Percentiles rank a stretch among this genome's conserved stretches.
Evolutionary conservation across 2,888 invertebrate species (phyloP).

Genomic region (Drosophila fungiperda): DNA sequence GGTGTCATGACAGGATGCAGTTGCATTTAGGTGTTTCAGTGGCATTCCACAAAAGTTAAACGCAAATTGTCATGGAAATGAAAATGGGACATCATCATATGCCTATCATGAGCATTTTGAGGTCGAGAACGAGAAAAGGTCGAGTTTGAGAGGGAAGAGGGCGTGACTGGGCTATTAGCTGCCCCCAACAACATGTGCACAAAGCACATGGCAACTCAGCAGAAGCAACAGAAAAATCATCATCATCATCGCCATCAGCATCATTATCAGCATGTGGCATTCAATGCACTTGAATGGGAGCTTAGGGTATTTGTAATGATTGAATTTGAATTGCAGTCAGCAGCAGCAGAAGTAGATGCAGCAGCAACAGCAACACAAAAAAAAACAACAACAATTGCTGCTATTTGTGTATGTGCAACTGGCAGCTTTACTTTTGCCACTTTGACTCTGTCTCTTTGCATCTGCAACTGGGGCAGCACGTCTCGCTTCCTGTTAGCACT

Average conservation of each 20-base stretch:
- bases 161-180: constrained; percentile 54
- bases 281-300: constrained; percentile 58
- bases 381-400: constrained; percentile 18
- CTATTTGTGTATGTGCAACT: constrained; percentile 46
- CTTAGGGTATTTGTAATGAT: constrained; percentile 73
- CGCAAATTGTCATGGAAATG: constrained; percentile 39
- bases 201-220: constrained; percentile 42
- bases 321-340: constrained; percentile 73
- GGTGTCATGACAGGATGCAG: constrained; percentile 16
- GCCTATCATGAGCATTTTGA: constrained; percentile 17
- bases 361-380: neutral
- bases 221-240: constrained; percentile 25
- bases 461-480: neutral
- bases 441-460: neutral
- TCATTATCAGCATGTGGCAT: constrained; percentile 16
- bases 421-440: constrained; percentile 33
- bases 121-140: constrained; percentile 11
- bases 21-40: constrained; percentile 24
- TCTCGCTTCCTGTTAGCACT: constrained; percentile 16
- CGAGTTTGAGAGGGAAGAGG: constrained; percentile 1
- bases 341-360: constrained; percentile 8
- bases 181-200: constrained; percentile 39
- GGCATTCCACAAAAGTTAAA: constrained; percentile 20
- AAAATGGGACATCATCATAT: constrained; percentile 3
- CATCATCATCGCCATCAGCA: constrained; percentile 19